Evolutionary conservation across 2,113 vertebrate genomes (phyloP).

Genomic region (Microcebus tavaratra): DNA sequence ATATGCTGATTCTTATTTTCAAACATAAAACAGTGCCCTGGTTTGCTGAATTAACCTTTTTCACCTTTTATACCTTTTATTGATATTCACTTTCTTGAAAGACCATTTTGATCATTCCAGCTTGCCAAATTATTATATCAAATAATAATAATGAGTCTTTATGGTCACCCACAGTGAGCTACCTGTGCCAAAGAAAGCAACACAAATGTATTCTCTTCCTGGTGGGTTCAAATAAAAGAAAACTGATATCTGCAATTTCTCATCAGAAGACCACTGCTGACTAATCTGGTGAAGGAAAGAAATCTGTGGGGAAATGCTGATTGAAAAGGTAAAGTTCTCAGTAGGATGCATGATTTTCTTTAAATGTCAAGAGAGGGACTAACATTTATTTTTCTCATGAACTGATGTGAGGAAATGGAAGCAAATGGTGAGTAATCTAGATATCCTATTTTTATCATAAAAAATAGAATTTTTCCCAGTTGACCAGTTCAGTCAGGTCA

Average conservation of each 20-base stretch:
- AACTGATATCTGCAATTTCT: not conserved
- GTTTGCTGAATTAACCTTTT: not conserved
- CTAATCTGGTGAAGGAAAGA: constrained; percentile 14
- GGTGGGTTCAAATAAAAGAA: constrained; percentile 31
- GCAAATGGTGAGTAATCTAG: not conserved
- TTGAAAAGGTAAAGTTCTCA: constrained; percentile 4
- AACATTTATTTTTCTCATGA: not conserved
- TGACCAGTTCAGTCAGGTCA: not conserved
- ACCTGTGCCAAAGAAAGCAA: not conserved
- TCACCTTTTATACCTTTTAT: not conserved
- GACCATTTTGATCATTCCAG: not conserved
- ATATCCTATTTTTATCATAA: not conserved
- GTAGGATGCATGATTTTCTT: not conserved
- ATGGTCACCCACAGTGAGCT: not conserved
- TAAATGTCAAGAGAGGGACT: not conserved
- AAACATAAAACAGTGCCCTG: not conserved
- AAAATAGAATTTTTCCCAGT: not conserved
- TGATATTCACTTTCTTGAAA: not conserved
- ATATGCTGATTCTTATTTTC: constrained; percentile 9
- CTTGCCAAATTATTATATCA: constrained; percentile 41
- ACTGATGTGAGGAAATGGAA: not conserved
- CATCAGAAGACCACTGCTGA: not conserved
- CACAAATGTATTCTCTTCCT: not conserved
- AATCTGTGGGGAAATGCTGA: not conserved
- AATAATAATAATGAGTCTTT: constrained; percentile 34